phyloP scores from a whole-genome alignment of 2,888 invertebrate genomes.

The Tholera decimalis region DNA sequence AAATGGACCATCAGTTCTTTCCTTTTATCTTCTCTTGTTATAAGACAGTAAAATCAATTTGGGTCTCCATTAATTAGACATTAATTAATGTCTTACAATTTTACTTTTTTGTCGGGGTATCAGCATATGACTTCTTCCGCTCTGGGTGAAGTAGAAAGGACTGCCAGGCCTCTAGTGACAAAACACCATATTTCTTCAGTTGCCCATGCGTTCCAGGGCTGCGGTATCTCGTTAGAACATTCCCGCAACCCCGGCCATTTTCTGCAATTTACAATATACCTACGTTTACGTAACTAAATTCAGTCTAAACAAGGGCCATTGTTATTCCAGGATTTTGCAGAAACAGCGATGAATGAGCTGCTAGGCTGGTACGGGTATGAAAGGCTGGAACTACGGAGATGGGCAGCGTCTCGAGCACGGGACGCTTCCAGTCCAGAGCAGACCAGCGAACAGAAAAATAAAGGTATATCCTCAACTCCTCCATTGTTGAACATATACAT shows the following conservation, averaged over 20 bases:
- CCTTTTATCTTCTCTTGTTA: slow-evolving; percentile 19
- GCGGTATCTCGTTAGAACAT: too few relatives aligned
- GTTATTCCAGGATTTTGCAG: slow-evolving; percentile 95
- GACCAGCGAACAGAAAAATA: slow-evolving; percentile 81
- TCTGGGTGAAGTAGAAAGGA: too few relatives aligned
- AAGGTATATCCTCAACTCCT: slow-evolving; percentile 77
- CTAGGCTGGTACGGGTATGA: slow-evolving; percentile 98
- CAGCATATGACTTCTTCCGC: too few relatives aligned
- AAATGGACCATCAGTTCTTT: not conserved
- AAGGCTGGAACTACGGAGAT: slow-evolving; percentile 92
- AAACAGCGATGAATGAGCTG: slow-evolving; percentile 97
- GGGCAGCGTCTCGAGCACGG: slow-evolving; percentile 86
- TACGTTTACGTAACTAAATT: not conserved
- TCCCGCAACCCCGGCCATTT: too few relatives aligned
- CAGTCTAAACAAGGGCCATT: slow-evolving; percentile 4
- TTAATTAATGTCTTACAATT: not conserved
- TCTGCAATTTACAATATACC: too few relatives aligned
- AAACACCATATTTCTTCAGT: too few relatives aligned
- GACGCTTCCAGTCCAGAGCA: slow-evolving; percentile 89
- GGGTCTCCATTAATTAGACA: not conserved
- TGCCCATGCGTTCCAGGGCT: too few relatives aligned
- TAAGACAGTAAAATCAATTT: slow-evolving; percentile 11
- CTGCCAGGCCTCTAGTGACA: too few relatives aligned
- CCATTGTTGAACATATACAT: not conserved
- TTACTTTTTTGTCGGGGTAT: too few relatives aligned